These are phyloP conservation scores for Nanorana parkeri DNA, from an alignment of 2,113 vertebrate species.

Conservation along the genomic window DNA sequence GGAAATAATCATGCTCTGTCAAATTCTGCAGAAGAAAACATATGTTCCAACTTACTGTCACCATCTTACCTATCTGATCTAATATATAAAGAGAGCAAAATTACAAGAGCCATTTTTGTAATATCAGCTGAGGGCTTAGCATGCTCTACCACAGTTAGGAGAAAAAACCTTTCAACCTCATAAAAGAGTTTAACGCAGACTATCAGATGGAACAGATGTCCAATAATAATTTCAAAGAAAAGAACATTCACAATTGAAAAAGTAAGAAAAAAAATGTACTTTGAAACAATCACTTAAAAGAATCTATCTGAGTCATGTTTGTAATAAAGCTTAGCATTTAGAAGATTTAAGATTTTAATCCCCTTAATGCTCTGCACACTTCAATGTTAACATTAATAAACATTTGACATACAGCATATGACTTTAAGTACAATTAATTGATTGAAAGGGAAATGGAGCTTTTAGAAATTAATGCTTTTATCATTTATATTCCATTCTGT, in stretches of 20 bases:
- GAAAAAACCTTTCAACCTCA: constrained; percentile 56
- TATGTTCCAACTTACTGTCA: constrained; percentile 83
- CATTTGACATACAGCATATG: constrained; percentile 32
- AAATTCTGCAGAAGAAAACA: constrained; percentile 93
- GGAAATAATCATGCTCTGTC: constrained; percentile 98
- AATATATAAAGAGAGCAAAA: constrained; percentile 67
- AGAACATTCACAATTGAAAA: constrained; percentile 41
- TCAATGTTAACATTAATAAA: constrained; percentile 48
- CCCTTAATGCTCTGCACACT: constrained; percentile 32
- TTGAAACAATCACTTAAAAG: constrained; percentile 24
- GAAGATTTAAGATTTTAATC: constrained; percentile 40
- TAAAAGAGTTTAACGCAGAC: constrained; percentile 49
- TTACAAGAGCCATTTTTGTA: constrained; percentile 65
- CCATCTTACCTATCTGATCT: constrained; percentile 82
- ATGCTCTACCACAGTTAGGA: neutral
- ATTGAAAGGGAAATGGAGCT: constrained; percentile 26
- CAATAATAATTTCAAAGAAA: constrained; percentile 58
- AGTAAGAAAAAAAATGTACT: constrained; percentile 27
- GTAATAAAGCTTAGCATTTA: constrained; percentile 19
- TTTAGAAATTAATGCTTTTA: constrained; percentile 45
- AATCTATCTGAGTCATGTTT: constrained; percentile 19
- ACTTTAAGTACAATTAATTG: constrained; percentile 39
- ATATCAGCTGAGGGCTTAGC: constrained; percentile 57
- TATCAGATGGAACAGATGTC: constrained; percentile 62
- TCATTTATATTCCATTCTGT: constrained; percentile 11